Base-by-base conservation (phyloP, 2,888 invertebrate genomes). In the Pristionchus maxplancki region DNA sequence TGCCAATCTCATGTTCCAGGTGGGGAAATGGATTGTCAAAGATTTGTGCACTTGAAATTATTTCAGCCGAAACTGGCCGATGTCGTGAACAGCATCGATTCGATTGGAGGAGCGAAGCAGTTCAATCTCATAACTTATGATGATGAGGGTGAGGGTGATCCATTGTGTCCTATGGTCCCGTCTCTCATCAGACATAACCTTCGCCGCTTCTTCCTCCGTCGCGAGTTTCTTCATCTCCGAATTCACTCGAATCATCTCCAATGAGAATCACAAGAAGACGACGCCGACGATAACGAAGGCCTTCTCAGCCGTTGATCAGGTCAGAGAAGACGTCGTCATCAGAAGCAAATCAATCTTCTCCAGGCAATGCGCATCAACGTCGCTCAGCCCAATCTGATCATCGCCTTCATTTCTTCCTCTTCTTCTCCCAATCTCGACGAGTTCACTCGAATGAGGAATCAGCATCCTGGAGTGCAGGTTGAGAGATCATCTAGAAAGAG, bases 361-460 rank as follows among this genome's bases (percentile, higher is more conserved):
- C 86, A 87, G 86, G 86, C 86, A 15, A 87, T 87, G 86, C 67
- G 24, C 13, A n/a, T 87, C 17, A 48, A 67, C 67, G 86, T 87
- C 20, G 86, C 50, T 34, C 58, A 58, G n/a, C 86, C 71, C 50
- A 67, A 67, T 67, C 50, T 87, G 48, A 71, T 87, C 86, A 50
- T 87, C 62, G 86, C 86, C 20, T 87, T 87, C 34, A 34, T 87
- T 48, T 87, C 86, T 17, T 5, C 85, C 24, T 85, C 85, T 40
- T 85, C 85, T 20, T n/a, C 85, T 44, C 31, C 31, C 50, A 34
- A 71, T 31, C 44, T 48, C 31, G 71, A 67, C 31, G 71, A 67
- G 28, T 48, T 67, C 67, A 71, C 24, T 20, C 28, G 86, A 67
- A 48, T 87, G 67, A 48, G 48, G 11, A 34, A 71, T 15, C 67